Evolutionary conservation across 2,888 invertebrate genomes (phyloP).

Genomic region (Eulithis prunata): DNA sequence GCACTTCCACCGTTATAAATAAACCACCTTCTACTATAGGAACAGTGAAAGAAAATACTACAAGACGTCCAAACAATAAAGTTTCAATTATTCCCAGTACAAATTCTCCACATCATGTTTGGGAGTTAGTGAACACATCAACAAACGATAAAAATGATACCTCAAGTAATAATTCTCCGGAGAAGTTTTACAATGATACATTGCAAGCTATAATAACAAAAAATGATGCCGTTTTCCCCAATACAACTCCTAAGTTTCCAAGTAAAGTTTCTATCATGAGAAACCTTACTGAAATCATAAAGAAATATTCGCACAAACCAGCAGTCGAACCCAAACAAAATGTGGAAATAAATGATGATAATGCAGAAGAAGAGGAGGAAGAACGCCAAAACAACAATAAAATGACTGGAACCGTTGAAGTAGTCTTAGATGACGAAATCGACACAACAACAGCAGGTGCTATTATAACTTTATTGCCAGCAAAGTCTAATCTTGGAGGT

Average conservation of each 20-base stretch:
- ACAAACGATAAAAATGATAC: slow-evolving; percentile 70
- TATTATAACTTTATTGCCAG: slow-evolving; percentile 88
- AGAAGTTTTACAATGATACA: slow-evolving; percentile 85
- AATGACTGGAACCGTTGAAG: slow-evolving; percentile 75
- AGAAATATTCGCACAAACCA: slow-evolving; percentile 83
- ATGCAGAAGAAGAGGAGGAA: slow-evolving; percentile 52
- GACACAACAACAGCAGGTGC: slow-evolving; percentile 67
- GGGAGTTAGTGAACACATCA: slow-evolving; percentile 85
- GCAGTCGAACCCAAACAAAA: slow-evolving; percentile 40
- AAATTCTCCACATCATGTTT: slow-evolving; percentile 72
- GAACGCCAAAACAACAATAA: slow-evolving; percentile 61
- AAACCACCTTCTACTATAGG: slow-evolving; percentile 21
- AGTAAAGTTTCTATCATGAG: slow-evolving; percentile 78
- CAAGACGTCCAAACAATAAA: slow-evolving; percentile 76
- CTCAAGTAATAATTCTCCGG: slow-evolving; percentile 70
- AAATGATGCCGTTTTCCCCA: slow-evolving; percentile 77
- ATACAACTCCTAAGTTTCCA: slow-evolving; percentile 74
- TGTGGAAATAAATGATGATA: slow-evolving; percentile 34
- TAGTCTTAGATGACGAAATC: slow-evolving; percentile 73
- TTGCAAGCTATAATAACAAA: slow-evolving; percentile 86
- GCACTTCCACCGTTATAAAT: slow-evolving; percentile 37
- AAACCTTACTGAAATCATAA: slow-evolving; percentile 87
- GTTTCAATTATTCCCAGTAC: slow-evolving; percentile 78
- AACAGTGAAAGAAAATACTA: slow-evolving; percentile 61
- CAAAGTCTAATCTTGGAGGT: slow-evolving; percentile 91